Evolutionary conservation across 2,888 invertebrate genomes (phyloP), one percentile per base, ranked within the genome.

Genomic region (Mesorhabditis sp.): DNA sequence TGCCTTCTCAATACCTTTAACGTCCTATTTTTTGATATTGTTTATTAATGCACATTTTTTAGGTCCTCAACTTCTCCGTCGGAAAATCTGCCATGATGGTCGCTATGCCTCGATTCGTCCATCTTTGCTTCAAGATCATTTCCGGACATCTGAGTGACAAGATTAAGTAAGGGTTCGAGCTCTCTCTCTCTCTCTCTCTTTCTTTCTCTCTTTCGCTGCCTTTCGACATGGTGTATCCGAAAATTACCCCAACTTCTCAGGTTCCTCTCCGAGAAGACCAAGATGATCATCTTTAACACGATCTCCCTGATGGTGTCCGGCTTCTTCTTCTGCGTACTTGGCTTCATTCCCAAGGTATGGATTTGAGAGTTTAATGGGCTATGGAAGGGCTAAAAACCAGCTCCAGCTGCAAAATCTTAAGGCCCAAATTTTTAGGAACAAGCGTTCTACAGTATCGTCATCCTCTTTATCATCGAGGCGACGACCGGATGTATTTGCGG

Each of bases 221-320:
- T 28, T 28, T 28, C 28, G 28, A 28, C 28, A 28, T 28, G 28
- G 28, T 28, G 28, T 28, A 28, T 28, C 28, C 28, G 58, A 50
- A 50, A 13, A 13, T 50, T 1, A 50, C 58, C n/a, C n/a, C 58
- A 15, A 5, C 7, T 44, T 58, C 77, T 66, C 67, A 82, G 82
- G 62, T 81, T 74, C 68, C 65, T 78, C 15, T 73, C 78, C 7
- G 83, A 83, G 66, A 74, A 73, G 28, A 68, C 72, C 43, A 83
- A 83, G 66, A 76, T 83, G 79, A 73, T 78, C 70, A 74, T 83
- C 43, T 83, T 80, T 75, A 83, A 83, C 71, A 75, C 80, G 0
- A 78, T 83, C 45, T 82, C 83, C 15, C 67, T 83, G 28, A 77
- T 75, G 68, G 75, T 76, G 28, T 78, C 78, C 7, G 80, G 80